Conservation (phyloP, 2,113 vertebrate genomes). For the Telmatochromis sp. region DNA sequence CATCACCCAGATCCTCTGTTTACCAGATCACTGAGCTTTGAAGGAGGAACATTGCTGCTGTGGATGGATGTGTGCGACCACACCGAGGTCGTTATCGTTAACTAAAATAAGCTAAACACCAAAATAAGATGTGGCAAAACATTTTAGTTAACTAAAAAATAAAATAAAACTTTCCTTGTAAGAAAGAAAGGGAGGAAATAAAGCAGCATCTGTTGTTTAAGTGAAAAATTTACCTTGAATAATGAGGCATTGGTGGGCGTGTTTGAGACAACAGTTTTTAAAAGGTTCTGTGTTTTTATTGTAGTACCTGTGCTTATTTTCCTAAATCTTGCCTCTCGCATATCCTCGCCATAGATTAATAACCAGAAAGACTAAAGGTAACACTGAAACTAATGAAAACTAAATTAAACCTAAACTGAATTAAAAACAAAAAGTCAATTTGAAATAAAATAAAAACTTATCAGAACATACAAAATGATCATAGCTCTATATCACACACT, state of each 20-base stretch:
- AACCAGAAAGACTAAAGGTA: not conserved
- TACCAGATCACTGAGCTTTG: not conserved
- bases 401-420: not conserved
- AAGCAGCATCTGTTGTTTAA: not conserved
- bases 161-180: not conserved
- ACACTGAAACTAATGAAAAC: not conserved
- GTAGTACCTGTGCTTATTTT: not conserved
- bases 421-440: not conserved
- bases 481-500: not conserved
- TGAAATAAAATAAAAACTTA: not conserved
- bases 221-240: not conserved
- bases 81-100: not conserved
- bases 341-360: not conserved
- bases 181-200: not conserved
- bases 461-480: not conserved
- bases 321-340: not conserved
- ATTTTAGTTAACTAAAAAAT: not conserved
- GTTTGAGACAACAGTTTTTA: not conserved
- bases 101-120: not conserved
- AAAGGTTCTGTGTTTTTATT: not conserved
- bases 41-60: not conserved
- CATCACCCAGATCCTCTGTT: not conserved
- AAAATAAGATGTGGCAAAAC: not conserved
- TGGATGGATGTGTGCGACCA: conserved; percentile 1
- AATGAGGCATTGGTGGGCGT: not conserved